Evolutionary conservation across 2,888 invertebrate species (phyloP).

Genomic region (Phyllotreta cruciferae): DNA sequence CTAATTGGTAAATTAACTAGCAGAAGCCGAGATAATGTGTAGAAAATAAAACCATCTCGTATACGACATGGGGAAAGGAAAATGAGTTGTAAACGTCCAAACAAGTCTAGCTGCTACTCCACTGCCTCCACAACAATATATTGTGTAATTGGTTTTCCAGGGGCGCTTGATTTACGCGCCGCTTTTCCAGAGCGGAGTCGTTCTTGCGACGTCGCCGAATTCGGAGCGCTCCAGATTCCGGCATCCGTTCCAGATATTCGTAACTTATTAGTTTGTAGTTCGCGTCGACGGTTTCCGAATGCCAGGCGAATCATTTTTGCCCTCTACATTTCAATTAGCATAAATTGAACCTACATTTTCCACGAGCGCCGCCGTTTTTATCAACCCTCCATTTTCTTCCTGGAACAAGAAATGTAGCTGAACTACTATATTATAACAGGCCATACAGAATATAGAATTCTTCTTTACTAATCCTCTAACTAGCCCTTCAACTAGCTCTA

Average conservation of each 20-base stretch:
- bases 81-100: too few species aligned
- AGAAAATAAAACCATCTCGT: too few species aligned
- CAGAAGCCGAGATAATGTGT: neutral
- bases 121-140: constrained; percentile 15
- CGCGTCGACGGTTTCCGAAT: neutral
- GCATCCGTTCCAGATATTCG: constrained; percentile 14
- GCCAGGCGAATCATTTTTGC: neutral
- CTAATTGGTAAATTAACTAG: neutral
- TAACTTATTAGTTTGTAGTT: constrained; percentile 5
- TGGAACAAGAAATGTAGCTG: too few species aligned
- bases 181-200: neutral
- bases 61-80: too few species aligned
- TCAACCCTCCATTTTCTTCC: too few species aligned
- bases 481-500: too few species aligned
- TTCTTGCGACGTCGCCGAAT: neutral
- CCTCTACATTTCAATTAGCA: neutral
- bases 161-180: constrained; percentile 25
- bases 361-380: too few species aligned
- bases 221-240: neutral
- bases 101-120: neutral
- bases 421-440: too few species aligned
- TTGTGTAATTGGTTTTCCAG: constrained; percentile 18
- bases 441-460: too few species aligned
- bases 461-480: too few species aligned
- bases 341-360: too few species aligned